phyloP scores from a whole-genome alignment of 2,888 invertebrate species.

The Dolichopus griseipennis region DNA sequence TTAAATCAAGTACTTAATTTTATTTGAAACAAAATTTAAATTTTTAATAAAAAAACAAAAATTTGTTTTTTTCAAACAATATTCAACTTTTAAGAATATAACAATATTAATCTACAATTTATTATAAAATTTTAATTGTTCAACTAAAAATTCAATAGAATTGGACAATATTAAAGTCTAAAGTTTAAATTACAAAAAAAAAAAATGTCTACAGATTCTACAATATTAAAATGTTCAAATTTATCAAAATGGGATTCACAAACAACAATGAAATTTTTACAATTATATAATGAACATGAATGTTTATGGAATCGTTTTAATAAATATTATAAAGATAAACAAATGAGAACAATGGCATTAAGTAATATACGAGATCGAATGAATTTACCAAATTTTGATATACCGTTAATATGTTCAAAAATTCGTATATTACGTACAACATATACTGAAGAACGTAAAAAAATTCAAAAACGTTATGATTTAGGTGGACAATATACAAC shows the following conservation, averaged over 20 bases:
- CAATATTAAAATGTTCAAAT: too few relatives aligned
- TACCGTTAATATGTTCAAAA: not conserved
- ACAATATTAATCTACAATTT: too few relatives aligned
- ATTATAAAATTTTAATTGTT: too few relatives aligned
- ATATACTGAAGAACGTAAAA: not conserved
- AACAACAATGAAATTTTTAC: slow-evolving; percentile 9
- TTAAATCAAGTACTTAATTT: too few relatives aligned
- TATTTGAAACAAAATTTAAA: too few relatives aligned
- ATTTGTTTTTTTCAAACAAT: too few relatives aligned
- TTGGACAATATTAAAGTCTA: too few relatives aligned
- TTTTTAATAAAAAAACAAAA: too few relatives aligned
- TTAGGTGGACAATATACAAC: not conserved
- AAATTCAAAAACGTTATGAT: not conserved
- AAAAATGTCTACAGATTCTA: too few relatives aligned
- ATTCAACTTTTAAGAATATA: too few relatives aligned
- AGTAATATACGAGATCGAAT: not conserved
- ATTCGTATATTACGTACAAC: slow-evolving; percentile 2
- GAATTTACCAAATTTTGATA: slow-evolving; percentile 7
- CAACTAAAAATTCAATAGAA: too few relatives aligned
- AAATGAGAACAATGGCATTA: not conserved
- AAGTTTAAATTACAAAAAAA: too few relatives aligned
- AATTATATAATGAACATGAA: slow-evolving; percentile 5
- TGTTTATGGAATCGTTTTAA: slow-evolving; percentile 4
- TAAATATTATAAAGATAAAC: slow-evolving; percentile 1
- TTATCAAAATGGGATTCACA: not conserved